phyloP scores from a whole-genome alignment of 2,888 invertebrate species.

The Amphipoea lucens region DNA sequence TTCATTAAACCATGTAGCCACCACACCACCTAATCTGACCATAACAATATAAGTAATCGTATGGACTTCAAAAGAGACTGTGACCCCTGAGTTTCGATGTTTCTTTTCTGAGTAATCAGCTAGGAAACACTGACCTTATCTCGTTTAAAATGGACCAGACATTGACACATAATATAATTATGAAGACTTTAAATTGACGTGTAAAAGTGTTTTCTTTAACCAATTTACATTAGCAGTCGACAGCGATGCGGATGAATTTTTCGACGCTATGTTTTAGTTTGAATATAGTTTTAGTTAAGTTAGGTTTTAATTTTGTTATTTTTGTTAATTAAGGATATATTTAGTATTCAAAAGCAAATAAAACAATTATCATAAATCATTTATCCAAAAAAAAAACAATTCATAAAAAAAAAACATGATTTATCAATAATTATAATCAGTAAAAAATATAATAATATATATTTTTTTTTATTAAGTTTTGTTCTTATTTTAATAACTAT shows the following conservation, averaged over 20 bases:
- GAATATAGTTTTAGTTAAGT: too few species aligned
- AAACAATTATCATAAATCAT: too few species aligned
- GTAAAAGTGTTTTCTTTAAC: not conserved
- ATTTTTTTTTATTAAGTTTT: too few species aligned
- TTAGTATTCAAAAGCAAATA: too few species aligned
- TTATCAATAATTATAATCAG: not conserved
- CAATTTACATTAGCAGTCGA: not conserved
- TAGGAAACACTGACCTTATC: too few species aligned
- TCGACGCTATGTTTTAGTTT: too few species aligned
- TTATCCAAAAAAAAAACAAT: too few species aligned
- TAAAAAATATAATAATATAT: too few species aligned
- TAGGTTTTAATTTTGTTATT: too few species aligned
- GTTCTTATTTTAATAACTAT: not conserved
- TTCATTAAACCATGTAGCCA: not conserved
- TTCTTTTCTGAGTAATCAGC: not conserved
- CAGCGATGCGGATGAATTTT: too few species aligned
- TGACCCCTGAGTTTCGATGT: not conserved
- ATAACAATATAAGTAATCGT: not conserved
- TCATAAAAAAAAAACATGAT: too few species aligned
- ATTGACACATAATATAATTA: not conserved
- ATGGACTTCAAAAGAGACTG: not conserved
- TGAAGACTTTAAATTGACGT: not conserved
- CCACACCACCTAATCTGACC: not conserved
- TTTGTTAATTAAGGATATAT: too few species aligned
- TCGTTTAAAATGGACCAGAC: not conserved